phyloP scores from a whole-genome alignment of 2,888 invertebrate species.

The Tinea trinotella region DNA sequence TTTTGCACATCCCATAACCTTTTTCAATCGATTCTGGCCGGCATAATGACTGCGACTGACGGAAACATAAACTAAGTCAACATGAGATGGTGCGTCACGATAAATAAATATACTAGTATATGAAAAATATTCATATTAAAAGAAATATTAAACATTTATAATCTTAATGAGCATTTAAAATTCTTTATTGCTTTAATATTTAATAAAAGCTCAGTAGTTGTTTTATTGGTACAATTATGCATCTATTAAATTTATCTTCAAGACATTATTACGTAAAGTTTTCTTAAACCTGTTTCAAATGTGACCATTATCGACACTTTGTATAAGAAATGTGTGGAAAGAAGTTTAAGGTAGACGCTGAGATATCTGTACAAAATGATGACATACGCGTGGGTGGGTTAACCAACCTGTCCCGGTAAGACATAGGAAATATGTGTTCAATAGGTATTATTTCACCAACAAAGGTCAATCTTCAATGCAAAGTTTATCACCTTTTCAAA shows the following conservation, averaged over 20 bases:
- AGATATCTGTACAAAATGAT: background rate
- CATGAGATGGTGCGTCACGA: too few species aligned
- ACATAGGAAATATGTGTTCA: background rate
- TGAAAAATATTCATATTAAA: background rate
- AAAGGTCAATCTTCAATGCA: background rate
- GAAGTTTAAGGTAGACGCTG: background rate
- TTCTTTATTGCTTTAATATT: background rate
- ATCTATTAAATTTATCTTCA: background rate
- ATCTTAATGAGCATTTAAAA: background rate
- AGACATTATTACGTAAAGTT: background rate
- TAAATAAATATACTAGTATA: background rate
- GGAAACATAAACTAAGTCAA: too few species aligned
- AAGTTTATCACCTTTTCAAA: background rate
- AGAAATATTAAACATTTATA: background rate
- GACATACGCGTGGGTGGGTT: slow-evolving; percentile 13
- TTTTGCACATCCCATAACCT: too few species aligned
- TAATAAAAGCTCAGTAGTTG: background rate
- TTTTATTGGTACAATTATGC: background rate
- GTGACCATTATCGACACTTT: background rate
- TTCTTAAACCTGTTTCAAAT: background rate
- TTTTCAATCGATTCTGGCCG: too few species aligned
- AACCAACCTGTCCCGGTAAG: slow-evolving; percentile 12
- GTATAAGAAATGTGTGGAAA: slow-evolving; percentile 8
- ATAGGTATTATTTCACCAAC: slow-evolving; percentile 7
- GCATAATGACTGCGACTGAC: too few species aligned